Percentiles rank a stretch among this genome's conserved stretches.
These are phyloP conservation scores for Myathropa florea DNA, from an alignment of 2,888 invertebrate genomes.

Conservation along the genomic window DNA sequence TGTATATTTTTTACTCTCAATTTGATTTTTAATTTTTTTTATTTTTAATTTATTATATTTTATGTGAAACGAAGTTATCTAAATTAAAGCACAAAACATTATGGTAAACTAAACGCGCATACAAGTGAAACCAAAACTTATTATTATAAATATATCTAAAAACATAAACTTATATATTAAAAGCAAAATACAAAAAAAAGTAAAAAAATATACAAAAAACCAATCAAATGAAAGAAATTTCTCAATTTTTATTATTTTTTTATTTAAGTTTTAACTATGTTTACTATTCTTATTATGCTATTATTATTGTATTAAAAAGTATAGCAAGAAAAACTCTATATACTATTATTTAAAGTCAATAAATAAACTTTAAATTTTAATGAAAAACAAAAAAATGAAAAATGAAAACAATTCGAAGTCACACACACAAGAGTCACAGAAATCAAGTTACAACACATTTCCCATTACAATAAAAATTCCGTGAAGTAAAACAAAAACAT, in stretches of 20 bases:
- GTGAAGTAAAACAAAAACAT: background rate
- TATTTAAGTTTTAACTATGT: slow-evolving; percentile 68
- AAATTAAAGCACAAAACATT: slow-evolving; percentile 68
- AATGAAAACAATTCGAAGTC: slow-evolving; percentile 48
- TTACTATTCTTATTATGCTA: slow-evolving; percentile 65
- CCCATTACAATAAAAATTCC: slow-evolving; percentile 9
- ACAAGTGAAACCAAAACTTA: slow-evolving; percentile 69
- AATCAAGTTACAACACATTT: slow-evolving; percentile 36
- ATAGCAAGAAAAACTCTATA: slow-evolving; percentile 68
- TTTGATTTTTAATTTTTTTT: slow-evolving; percentile 5
- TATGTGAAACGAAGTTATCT: slow-evolving; percentile 26
- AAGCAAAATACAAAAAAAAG: slow-evolving; percentile 32
- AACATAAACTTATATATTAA: slow-evolving; percentile 14
- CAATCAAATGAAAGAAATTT: slow-evolving; percentile 67
- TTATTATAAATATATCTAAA: slow-evolving; percentile 66
- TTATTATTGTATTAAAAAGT: slow-evolving; percentile 68
- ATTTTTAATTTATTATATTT: slow-evolving; percentile 18
- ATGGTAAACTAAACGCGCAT: slow-evolving; percentile 69
- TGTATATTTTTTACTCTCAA: slow-evolving; percentile 26
- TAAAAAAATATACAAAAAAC: slow-evolving; percentile 34
- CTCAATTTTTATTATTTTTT: slow-evolving; percentile 66
- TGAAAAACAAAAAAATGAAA: slow-evolving; percentile 1
- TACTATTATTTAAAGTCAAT: slow-evolving; percentile 67
- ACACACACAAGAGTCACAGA: slow-evolving; percentile 59
- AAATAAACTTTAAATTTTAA: slow-evolving; percentile 58